Conservation (phyloP, 2,113 vertebrate genomes). For the Alligator sinensis region DNA sequence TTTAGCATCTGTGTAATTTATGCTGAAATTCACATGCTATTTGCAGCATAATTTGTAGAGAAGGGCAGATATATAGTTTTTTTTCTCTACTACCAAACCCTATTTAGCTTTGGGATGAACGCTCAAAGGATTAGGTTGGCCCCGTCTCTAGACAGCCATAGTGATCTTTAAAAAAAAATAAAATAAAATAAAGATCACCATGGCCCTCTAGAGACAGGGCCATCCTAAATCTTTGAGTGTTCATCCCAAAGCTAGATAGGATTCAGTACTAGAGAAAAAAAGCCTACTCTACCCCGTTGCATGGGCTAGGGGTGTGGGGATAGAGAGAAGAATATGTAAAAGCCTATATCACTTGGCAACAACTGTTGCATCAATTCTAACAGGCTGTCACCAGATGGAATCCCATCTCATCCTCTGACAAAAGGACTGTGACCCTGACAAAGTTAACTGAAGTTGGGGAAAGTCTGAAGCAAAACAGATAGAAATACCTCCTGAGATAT, state of each 20-base stretch:
- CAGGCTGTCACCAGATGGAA: background rate
- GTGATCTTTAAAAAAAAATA: background rate
- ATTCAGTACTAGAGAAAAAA: background rate
- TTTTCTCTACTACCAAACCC: background rate
- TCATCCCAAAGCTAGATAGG: accelerated
- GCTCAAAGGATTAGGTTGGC: background rate
- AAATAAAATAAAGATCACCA: background rate
- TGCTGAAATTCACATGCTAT: no score
- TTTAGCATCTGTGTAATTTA: no score
- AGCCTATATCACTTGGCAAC: background rate
- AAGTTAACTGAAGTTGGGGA: background rate
- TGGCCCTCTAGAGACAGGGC: accelerated
- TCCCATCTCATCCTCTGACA: background rate
- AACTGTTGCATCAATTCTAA: background rate
- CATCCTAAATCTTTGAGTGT: accelerated
- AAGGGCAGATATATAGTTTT: accelerated
- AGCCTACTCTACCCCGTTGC: background rate
- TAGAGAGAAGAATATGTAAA: background rate
- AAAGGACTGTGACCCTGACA: accelerated
- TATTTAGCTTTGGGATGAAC: background rate
- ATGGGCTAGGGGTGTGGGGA: background rate
- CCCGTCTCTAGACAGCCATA: background rate
- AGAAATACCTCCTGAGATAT: background rate
- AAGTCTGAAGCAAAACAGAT: accelerated
- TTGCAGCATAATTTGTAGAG: no score